Conservation (phyloP, 1,140 invertebrate genomes). For the Rhopalosiphum maidis region DNA sequence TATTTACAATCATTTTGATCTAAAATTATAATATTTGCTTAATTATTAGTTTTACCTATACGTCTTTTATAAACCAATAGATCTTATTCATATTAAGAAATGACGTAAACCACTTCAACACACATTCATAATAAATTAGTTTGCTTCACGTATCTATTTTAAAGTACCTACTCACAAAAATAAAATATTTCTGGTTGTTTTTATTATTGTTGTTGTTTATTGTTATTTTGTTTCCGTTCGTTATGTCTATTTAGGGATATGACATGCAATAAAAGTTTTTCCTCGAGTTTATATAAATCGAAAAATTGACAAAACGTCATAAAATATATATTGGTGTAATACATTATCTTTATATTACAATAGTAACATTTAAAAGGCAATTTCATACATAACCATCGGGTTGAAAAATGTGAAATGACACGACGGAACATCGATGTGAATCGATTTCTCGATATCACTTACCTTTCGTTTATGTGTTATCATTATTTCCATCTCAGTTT, state of each 20-base stretch:
- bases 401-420: conserved; percentile 6
- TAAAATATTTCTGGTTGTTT: neutral
- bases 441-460: conserved; percentile 37
- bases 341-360: neutral
- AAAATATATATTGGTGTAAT: conserved; percentile 9
- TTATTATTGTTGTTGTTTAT: neutral
- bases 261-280: conserved; percentile 14
- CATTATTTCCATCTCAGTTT: conserved; percentile 40
- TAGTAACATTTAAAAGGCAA: conserved; percentile 21
- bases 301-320: conserved; percentile 22
- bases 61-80: neutral
- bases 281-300: neutral
- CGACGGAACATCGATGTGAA: conserved; percentile 4
- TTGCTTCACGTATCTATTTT: neutral
- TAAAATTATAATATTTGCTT: neutral
- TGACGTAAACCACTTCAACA: neutral
- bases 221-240: neutral
- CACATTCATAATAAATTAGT: neutral
- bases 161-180: neutral
- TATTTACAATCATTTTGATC: neutral
- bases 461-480: conserved; percentile 19
- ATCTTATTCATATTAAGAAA: neutral
- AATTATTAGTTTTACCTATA: neutral
- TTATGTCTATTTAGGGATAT: neutral
- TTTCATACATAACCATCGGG: conserved; percentile 10